A percentile compares a stretch with the other conserved stretches of the same genome.
Conservation (phyloP, 2,113 vertebrate genomes). For the Neodontobutis hainanensis region DNA sequence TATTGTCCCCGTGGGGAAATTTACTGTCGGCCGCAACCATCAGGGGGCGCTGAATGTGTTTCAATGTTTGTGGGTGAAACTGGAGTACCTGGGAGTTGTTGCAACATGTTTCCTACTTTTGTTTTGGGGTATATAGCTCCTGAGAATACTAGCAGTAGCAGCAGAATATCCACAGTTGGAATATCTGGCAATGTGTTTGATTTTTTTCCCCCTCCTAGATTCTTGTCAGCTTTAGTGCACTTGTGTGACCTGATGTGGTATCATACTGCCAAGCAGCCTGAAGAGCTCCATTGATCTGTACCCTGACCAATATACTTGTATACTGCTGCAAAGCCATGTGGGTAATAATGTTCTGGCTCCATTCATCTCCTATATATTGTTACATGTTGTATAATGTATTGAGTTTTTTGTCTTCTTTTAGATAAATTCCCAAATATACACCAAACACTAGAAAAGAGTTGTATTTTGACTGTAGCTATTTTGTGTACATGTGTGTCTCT, state of each 20-base stretch:
- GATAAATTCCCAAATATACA: conserved; percentile 31
- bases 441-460: conserved; percentile 56
- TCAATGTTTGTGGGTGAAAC: too few species aligned
- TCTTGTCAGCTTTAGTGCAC: conserved; percentile 16
- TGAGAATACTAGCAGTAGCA: background rate
- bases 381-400: conserved; percentile 51
- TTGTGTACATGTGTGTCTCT: conserved; percentile 47
- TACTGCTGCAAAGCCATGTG: conserved; percentile 40
- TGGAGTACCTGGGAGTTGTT: too few species aligned
- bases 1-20: too few species aligned
- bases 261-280: conserved; percentile 42
- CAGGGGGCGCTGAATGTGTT: too few species aligned
- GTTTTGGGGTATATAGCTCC: too few species aligned
- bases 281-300: conserved; percentile 59
- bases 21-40: too few species aligned
- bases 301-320: conserved; percentile 41
- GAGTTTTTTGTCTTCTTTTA: conserved; percentile 34
- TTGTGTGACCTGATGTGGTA: conserved; percentile 40
- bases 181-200: conserved; percentile 1
- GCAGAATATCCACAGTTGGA: background rate
- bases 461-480: conserved; percentile 39
- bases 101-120: too few species aligned
- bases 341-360: conserved; percentile 35
- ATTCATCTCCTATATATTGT: conserved; percentile 62
- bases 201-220: conserved; percentile 11